Evolutionary conservation across 1,140 invertebrate species (phyloP), one percentile per base, ranked within the genome.

Genomic region (Hylaeus anthracinus): DNA sequence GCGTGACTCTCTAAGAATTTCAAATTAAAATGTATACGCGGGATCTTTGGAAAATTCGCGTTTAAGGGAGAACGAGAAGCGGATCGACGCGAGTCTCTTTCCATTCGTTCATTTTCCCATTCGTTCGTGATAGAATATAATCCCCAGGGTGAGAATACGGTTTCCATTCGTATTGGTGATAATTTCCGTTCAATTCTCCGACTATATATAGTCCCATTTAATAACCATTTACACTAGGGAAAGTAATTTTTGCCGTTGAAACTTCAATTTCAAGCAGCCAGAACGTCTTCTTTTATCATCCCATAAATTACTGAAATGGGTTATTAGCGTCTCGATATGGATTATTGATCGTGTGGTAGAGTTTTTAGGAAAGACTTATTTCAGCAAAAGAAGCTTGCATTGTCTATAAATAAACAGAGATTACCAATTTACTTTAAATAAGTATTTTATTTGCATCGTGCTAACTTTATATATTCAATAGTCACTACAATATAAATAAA

Each of bases 11-110:
- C n/a, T 6, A 72, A 55, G 69, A 79, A 64, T 45, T 72, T 39
- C n/a, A 72, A 72, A 79, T 79, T 43, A 43, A 72, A 79, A 55
- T 12, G 48, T 37, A 39, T 58, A 56, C 12, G 63, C 72, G 61
- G 56, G 9, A 75, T 75, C 51, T 45, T 76, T 26, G 64, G 37
- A 10, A 39, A 51, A 72, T 39, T 72, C n/a, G 53, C 74, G 10
- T 12, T 69, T 60, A 12, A 65, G 37, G 10, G 45, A 3, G 8
- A 1, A 51, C 15, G 45, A 15, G 4, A 15, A 56, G 41, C 48
- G 15, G 15, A 55, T 56, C 41, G n/a, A 61, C 5, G 12, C 3
- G 5, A 39, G 5, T 6, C 37, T 58, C 15, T 5, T 3, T 39
- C 9, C 15, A 5, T n/a, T n/a, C n/a, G n/a, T n/a, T n/a, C n/a